phyloP scores from a whole-genome alignment of 2,888 invertebrate genomes.

The Pseudococcus jackbeardsleyi region DNA sequence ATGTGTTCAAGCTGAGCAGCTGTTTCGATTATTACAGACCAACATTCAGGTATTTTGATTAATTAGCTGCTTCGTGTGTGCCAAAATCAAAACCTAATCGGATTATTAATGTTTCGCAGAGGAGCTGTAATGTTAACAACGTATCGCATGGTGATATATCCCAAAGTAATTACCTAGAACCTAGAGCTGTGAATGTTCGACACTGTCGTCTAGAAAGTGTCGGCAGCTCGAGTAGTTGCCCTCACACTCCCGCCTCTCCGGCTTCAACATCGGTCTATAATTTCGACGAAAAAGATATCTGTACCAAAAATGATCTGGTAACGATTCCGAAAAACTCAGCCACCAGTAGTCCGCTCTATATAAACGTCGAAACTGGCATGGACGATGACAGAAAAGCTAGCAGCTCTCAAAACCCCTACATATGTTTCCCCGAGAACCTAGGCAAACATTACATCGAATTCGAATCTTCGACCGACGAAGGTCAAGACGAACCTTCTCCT shows the following conservation, averaged over 20 bases:
- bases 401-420: conserved; percentile 2
- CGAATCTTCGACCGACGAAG: background rate
- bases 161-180: conserved; percentile 60
- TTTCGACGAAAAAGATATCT: conserved; percentile 35
- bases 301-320: background rate
- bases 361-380: conserved; percentile 46
- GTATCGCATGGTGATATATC: background rate
- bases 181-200: conserved; percentile 24
- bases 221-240: conserved; percentile 70
- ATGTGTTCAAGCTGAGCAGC: conserved; percentile 86
- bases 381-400: background rate
- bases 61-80: background rate
- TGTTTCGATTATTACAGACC: conserved; percentile 89
- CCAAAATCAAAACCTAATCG: background rate
- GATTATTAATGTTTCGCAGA: conserved; percentile 16
- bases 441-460: conserved; percentile 27
- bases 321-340: conserved; percentile 28
- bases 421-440: conserved; percentile 29
- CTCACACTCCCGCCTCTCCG: conserved; percentile 70
- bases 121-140: conserved; percentile 29
- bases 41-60: conserved; percentile 78
- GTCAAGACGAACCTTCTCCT: conserved; percentile 1
- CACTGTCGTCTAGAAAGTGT: conserved; percentile 68
- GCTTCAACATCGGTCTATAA: conserved; percentile 66
- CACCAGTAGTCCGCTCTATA: conserved; percentile 49